Evolutionary conservation across 2,797 vertebrate species (phyloP).

Genomic region (Tarsius wallacei): DNA sequence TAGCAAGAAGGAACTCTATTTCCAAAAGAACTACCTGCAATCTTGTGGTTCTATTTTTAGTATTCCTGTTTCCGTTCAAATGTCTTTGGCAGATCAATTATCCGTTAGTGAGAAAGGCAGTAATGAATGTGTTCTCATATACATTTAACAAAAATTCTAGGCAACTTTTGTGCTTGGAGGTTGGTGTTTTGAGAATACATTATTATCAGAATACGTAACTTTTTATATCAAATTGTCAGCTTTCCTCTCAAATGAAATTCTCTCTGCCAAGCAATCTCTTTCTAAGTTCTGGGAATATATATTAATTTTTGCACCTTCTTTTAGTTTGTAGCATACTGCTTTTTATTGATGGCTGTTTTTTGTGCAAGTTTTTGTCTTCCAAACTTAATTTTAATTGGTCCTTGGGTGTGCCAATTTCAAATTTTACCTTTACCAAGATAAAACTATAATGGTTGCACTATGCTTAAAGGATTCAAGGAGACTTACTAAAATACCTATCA

Average conservation of each 20-base stretch:
- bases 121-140: slow-evolving; percentile 39
- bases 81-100: slow-evolving; percentile 64
- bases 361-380: slow-evolving; percentile 22
- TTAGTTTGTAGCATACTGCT: background rate
- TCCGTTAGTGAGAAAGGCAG: slow-evolving; percentile 23
- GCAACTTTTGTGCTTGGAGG: slow-evolving; percentile 40
- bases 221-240: slow-evolving; percentile 49
- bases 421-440: slow-evolving; percentile 28
- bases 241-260: slow-evolving; percentile 21
- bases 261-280: slow-evolving; percentile 15
- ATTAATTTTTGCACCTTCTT: background rate
- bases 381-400: slow-evolving; percentile 66
- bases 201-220: slow-evolving; percentile 65
- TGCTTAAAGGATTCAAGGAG: slow-evolving; percentile 52
- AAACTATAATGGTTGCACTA: slow-evolving; percentile 15
- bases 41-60: slow-evolving; percentile 60
- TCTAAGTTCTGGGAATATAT: background rate
- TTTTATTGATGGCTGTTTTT: slow-evolving; percentile 16
- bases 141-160: slow-evolving; percentile 66
- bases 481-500: slow-evolving; percentile 61
- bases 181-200: slow-evolving; percentile 59
- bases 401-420: slow-evolving; percentile 55
- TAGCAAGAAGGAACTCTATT: slow-evolving; percentile 50
- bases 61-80: slow-evolving; percentile 54
- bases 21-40: slow-evolving; percentile 66